Conservation (phyloP, 1,140 invertebrate species). For the Venturia canescens region DNA sequence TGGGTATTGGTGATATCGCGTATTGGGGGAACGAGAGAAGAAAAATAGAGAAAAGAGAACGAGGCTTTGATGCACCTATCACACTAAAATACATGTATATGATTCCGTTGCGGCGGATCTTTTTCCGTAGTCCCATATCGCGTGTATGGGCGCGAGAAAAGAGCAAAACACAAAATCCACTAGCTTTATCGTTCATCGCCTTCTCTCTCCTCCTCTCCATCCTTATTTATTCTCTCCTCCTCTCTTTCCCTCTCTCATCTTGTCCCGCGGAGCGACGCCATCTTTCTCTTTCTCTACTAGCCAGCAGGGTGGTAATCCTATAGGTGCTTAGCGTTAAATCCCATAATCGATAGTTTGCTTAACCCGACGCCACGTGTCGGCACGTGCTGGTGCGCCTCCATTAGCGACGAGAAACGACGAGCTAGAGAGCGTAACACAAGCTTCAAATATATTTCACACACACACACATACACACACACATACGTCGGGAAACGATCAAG, state of each 20-base stretch:
- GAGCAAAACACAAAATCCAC: slow-evolving; percentile 73
- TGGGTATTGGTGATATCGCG: slow-evolving; percentile 24
- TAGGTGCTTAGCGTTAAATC: slow-evolving; percentile 76
- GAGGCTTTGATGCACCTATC: slow-evolving; percentile 19
- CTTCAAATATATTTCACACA: slow-evolving; percentile 14
- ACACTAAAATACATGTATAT: neutral
- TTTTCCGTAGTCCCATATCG: slow-evolving; percentile 24
- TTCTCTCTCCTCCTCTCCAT: too few relatives aligned
- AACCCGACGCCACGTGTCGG: slow-evolving; percentile 75
- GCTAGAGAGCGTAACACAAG: slow-evolving; percentile 39
- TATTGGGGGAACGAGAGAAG: slow-evolving; percentile 17
- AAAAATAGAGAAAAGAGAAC: slow-evolving; percentile 8
- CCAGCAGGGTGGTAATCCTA: slow-evolving; percentile 70
- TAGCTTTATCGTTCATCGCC: slow-evolving; percentile 73
- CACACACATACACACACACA: slow-evolving; percentile 22
- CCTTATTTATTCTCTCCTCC: neutral
- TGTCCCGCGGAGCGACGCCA: neutral
- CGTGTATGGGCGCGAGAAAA: slow-evolving; percentile 61
- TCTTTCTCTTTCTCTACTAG: neutral
- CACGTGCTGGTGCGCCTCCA: slow-evolving; percentile 70
- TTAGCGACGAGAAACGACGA: slow-evolving; percentile 59
- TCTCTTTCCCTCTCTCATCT: neutral
- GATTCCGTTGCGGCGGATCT: neutral
- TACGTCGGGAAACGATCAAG: neutral
- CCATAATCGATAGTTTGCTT: slow-evolving; percentile 77